Conservation (phyloP, 2,888 invertebrate species). For the Thyatira batis region DNA sequence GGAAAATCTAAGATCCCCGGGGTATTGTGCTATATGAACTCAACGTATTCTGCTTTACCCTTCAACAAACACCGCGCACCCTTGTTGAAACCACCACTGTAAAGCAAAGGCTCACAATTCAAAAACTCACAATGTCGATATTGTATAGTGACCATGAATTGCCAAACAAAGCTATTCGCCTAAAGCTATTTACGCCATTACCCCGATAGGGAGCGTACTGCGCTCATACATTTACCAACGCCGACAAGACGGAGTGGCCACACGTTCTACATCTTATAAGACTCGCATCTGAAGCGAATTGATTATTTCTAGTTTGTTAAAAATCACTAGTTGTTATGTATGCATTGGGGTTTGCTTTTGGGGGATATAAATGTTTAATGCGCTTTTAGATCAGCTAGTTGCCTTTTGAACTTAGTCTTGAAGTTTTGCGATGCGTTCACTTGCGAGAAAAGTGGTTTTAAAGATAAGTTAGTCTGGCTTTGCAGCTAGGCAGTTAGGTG, state of each 20-base stretch:
- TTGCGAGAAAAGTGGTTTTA: no score
- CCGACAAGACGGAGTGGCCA: constrained; percentile 22
- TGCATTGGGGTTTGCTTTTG: background rate
- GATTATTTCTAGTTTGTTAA: background rate
- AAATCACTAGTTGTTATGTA: background rate
- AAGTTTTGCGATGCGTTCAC: no score
- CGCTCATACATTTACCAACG: constrained; percentile 13
- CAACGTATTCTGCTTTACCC: background rate
- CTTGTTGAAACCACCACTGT: background rate
- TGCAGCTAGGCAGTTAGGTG: no score
- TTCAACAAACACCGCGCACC: background rate
- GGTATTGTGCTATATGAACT: no score
- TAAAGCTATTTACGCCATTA: constrained; percentile 66
- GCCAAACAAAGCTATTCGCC: constrained; percentile 55
- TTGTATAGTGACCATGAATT: constrained; percentile 53
- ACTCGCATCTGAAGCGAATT: background rate
- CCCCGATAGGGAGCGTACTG: constrained; percentile 31
- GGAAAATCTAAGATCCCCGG: no score
- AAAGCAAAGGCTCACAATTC: constrained; percentile 8
- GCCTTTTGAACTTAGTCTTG: no score
- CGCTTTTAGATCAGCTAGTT: background rate
- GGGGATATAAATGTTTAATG: background rate
- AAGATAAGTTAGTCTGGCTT: no score
- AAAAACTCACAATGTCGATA: constrained; percentile 26
- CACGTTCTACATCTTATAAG: background rate